Base-by-base conservation (phyloP, 2,797 vertebrate species). In the Podarcis siculus region DNA sequence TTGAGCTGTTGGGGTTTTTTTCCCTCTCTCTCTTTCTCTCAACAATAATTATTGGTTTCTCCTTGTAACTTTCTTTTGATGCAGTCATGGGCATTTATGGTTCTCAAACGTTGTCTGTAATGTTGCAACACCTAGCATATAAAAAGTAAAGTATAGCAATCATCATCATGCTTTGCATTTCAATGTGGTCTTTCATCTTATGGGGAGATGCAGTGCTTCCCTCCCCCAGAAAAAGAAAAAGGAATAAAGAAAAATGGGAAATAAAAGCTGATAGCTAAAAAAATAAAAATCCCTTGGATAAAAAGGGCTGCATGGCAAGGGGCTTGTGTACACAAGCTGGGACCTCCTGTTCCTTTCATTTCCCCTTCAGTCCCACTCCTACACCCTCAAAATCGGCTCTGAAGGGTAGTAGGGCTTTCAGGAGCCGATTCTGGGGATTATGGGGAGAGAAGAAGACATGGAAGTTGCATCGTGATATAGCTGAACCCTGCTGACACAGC, bases 11-110 rank as follows among this genome's bases (percentile, higher is more conserved):
- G 49, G 45, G 45, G 12, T 49, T 49, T 49, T 49, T 13, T 49
- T 3, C 9, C 0, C 45, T 49, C 49, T 49, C 49, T 49, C 49
- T 49, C 3, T 49, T 12, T 91, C 79, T 64, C 84, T 39, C 55
- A 25, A 23, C 83, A 72, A 81, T 93, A 90, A 92, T 91, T 89
- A 87, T 81, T 35, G 84, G 87, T 85, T 92, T 87, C 87, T 88
- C 83, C 88, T 90, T 82, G 1, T 0, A 83, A 91, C 73, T 91
- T 76, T 42, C 73, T 83, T 90, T 79, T 39, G 2, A 0, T 21
- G 89, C 78, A 2, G 0, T 85, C 79, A 3, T 0, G 83, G 85
- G 71, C 45, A 0, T 79, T 86, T 86, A 82, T 84, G 72, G 27
- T 21, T 80, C 76, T 4, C 39, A 79, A 27, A 49, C 35, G 25